phyloP scores from a whole-genome alignment of 2,113 vertebrate genomes.

The Stictonetta naevosa region DNA sequence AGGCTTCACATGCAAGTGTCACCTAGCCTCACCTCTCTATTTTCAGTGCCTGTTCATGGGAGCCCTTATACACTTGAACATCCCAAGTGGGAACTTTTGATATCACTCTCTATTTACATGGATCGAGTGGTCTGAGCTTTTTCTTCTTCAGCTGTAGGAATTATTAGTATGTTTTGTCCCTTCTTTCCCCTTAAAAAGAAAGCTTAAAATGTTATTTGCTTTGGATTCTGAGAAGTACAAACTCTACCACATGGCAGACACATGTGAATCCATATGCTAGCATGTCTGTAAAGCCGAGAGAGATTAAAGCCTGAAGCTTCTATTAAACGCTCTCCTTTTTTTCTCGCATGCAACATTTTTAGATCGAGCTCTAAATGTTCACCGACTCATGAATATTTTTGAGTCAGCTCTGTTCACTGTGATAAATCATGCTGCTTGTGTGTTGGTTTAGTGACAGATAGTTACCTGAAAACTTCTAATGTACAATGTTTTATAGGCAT shows the following conservation, averaged over 20 bases:
- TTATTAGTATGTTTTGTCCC: constrained; percentile 47
- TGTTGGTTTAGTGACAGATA: constrained; percentile 45
- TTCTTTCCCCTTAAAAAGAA: constrained; percentile 45
- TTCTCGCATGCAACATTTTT: constrained; percentile 58
- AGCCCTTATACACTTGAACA: not conserved
- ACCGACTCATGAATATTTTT: constrained; percentile 28
- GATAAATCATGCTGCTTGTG: constrained; percentile 20
- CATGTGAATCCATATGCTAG: constrained; percentile 75
- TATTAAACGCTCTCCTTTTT: constrained; percentile 62
- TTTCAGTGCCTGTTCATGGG: not conserved
- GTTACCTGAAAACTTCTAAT: constrained; percentile 64
- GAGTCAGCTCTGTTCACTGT: constrained; percentile 20
- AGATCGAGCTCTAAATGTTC: constrained; percentile 57
- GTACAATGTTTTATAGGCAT: constrained; percentile 56
- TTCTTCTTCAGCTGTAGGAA: not conserved
- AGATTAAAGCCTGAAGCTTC: constrained; percentile 69
- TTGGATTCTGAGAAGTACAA: constrained; percentile 66
- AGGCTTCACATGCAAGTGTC: not conserved
- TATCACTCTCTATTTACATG: not conserved
- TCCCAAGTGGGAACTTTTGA: not conserved
- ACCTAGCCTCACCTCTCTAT: not conserved
- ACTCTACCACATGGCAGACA: constrained; percentile 66
- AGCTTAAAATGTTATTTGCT: constrained; percentile 71
- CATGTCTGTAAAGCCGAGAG: constrained; percentile 50
- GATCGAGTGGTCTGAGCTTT: not conserved